These are phyloP conservation scores for Phataginus tricuspis DNA, from an alignment of 2,797 vertebrate species.

Conservation along the genomic window DNA sequence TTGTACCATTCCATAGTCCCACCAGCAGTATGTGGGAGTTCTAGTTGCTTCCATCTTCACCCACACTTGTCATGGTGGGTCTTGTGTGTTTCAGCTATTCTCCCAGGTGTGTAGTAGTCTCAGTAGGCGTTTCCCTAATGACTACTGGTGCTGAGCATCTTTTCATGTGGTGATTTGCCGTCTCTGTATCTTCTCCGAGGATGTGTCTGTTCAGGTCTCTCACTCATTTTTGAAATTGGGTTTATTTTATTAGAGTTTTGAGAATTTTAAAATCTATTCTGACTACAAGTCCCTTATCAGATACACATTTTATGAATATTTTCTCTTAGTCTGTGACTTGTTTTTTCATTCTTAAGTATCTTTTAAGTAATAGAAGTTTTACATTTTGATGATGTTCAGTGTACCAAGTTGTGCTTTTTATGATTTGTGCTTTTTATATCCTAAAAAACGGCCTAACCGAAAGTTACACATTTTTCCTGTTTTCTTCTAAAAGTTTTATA, in stretches of 20 bases:
- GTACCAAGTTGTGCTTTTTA: background rate
- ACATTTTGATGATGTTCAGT: background rate
- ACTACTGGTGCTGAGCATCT: background rate
- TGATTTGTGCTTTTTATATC: background rate
- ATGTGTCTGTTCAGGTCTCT: background rate
- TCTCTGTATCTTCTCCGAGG: background rate
- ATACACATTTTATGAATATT: background rate
- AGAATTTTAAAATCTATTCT: constrained; percentile 1
- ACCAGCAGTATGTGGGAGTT: background rate
- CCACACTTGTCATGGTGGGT: background rate
- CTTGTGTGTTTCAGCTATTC: background rate
- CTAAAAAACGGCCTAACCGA: background rate
- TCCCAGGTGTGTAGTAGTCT: background rate
- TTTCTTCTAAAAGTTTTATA: background rate
- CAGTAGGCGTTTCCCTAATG: background rate
- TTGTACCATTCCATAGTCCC: background rate
- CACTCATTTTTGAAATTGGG: background rate
- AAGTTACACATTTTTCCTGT: background rate
- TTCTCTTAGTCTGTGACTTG: background rate
- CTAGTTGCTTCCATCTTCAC: background rate
- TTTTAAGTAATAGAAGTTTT: constrained; percentile 22
- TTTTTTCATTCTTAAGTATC: background rate
- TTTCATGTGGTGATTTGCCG: background rate
- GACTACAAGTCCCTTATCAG: background rate
- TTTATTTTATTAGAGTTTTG: background rate